Conservation (phyloP, 2,113 vertebrate species). For the Xiphorhynchus elegans region DNA sequence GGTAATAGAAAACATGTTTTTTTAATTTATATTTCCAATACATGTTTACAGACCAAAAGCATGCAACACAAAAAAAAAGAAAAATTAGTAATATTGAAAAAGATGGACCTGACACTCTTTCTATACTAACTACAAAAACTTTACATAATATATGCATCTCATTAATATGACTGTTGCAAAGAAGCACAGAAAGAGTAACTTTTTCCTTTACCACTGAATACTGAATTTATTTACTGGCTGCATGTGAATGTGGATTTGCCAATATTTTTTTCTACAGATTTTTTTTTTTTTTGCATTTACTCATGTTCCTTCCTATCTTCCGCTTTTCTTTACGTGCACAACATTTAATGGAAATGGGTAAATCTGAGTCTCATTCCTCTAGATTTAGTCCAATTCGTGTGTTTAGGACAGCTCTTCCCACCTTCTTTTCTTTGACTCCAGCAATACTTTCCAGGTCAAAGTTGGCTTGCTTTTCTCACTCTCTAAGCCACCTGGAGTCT, state of each 20-base stretch:
- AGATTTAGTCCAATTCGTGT: rapidly evolving
- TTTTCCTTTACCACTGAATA: background rate
- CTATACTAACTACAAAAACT: background rate
- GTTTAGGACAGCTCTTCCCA: background rate
- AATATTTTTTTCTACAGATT: background rate
- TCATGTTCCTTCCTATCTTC: background rate
- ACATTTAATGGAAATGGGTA: background rate
- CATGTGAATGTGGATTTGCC: background rate
- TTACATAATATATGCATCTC: background rate
- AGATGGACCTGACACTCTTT: background rate
- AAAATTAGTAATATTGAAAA: background rate
- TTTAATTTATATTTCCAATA: background rate
- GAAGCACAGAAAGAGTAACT: background rate
- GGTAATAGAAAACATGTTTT: background rate
- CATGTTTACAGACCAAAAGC: background rate
- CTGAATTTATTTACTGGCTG: background rate
- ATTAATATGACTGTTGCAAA: background rate
- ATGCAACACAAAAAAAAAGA: background rate
- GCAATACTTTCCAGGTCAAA: background rate
- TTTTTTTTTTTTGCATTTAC: background rate
- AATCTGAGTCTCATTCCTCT: background rate
- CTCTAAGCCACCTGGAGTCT: background rate
- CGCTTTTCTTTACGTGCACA: background rate
- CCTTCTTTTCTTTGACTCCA: background rate
- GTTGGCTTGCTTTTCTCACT: background rate